phyloP scores from a whole-genome alignment of 2,113 vertebrate genomes.

The Brachyistius frenatus region DNA sequence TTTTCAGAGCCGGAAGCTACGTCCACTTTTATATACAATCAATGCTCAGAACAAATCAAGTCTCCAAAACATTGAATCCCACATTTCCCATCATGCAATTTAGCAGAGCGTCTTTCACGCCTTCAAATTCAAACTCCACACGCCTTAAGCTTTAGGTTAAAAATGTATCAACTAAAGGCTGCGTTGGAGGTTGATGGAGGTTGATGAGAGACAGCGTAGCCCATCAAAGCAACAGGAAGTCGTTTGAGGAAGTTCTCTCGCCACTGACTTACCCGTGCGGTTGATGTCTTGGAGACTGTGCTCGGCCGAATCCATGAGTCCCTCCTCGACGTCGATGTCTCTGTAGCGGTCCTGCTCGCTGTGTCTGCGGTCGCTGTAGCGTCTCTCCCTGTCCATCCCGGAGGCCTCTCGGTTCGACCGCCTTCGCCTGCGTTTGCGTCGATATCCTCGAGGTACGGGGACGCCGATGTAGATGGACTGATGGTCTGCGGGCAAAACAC shows the following conservation, averaged over 20 bases:
- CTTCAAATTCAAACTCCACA: too few relatives aligned
- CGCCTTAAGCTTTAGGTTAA: too few relatives aligned
- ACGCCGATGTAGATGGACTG: slow-evolving; percentile 93
- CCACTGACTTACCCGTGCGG: slow-evolving; percentile 88
- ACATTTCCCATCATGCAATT: too few relatives aligned
- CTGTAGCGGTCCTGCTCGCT: slow-evolving; percentile 78
- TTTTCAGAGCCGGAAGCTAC: too few relatives aligned
- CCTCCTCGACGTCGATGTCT: slow-evolving; percentile 78
- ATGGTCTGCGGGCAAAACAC: slow-evolving; percentile 81
- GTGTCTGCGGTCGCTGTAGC: slow-evolving; percentile 75
- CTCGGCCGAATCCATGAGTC: slow-evolving; percentile 72
- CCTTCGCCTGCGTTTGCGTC: slow-evolving; percentile 88
- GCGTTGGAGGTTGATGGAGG: not conserved
- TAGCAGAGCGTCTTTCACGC: too few relatives aligned
- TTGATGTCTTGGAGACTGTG: slow-evolving; percentile 82
- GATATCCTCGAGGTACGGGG: slow-evolving; percentile 87
- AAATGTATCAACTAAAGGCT: too few relatives aligned
- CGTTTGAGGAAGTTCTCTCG: not conserved
- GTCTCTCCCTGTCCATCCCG: slow-evolving; percentile 76
- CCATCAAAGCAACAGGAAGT: not conserved
- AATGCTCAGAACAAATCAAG: too few relatives aligned
- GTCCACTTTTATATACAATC: too few relatives aligned
- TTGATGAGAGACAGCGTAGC: not conserved
- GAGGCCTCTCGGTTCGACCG: slow-evolving; percentile 82
- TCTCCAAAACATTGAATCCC: too few relatives aligned